phyloP scores from a whole-genome alignment of 2,797 vertebrate species.

The Dermochelys coriacea region DNA sequence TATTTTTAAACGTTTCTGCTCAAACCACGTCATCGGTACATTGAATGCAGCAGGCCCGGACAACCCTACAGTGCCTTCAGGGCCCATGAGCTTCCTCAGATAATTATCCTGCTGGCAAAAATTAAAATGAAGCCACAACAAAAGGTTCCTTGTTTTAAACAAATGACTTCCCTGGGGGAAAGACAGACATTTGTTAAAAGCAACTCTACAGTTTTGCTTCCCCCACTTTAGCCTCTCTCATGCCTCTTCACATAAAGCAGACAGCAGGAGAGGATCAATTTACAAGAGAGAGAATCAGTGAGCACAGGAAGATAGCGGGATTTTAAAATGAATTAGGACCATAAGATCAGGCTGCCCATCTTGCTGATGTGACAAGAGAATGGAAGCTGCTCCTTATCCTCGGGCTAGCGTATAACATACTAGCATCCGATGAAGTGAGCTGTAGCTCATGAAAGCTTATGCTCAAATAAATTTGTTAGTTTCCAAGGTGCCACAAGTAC shows the following conservation, averaged over 20 bases:
- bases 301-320: background rate
- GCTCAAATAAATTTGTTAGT: too few species aligned
- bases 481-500: too few species aligned
- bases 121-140: background rate
- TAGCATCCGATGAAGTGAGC: background rate
- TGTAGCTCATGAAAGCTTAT: too few species aligned
- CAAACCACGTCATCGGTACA: background rate
- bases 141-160: background rate
- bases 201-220: background rate
- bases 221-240: background rate
- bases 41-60: background rate
- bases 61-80: background rate
- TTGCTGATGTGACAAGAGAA: background rate
- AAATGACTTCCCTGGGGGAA: background rate
- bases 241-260: background rate
- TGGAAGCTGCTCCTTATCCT: background rate
- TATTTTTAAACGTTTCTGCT: background rate
- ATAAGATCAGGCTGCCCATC: background rate
- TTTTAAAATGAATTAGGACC: background rate
- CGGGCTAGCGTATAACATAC: background rate
- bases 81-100: background rate
- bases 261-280: background rate
- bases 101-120: background rate
- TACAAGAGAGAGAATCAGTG: background rate
- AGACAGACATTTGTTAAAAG: accelerated